Evolutionary conservation across 2,888 invertebrate genomes (phyloP).

Genomic region (Strigamia crassipes): DNA sequence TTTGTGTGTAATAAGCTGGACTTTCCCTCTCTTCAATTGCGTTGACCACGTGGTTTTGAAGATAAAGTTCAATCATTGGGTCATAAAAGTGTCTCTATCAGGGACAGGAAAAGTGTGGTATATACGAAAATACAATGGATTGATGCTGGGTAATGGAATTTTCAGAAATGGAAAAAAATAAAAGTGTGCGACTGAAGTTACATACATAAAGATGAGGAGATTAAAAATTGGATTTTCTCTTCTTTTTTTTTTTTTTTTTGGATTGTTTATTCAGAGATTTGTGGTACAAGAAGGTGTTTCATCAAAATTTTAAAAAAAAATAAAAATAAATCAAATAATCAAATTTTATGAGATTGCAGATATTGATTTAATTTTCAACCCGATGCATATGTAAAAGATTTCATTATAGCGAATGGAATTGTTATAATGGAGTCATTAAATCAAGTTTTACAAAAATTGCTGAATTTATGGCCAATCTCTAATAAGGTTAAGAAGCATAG

Average conservation of each 20-base stretch:
- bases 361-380: neutral
- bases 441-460: neutral
- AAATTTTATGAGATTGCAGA: neutral
- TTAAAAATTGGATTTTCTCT: neutral
- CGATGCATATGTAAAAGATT: neutral
- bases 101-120: slow-evolving; percentile 3
- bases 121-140: slow-evolving; percentile 17
- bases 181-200: neutral
- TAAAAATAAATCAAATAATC: neutral
- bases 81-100: slow-evolving; percentile 9
- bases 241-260: neutral
- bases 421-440: neutral
- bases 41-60: slow-evolving; percentile 30
- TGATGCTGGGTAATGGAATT: slow-evolving; percentile 17
- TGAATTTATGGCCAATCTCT: neutral
- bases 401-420: neutral
- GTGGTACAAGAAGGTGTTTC: neutral
- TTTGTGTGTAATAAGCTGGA: slow-evolving; percentile 30
- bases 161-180: slow-evolving; percentile 11
- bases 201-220: slow-evolving; percentile 27
- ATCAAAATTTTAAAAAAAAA: neutral
- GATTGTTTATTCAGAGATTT: neutral
- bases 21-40: slow-evolving; percentile 21
- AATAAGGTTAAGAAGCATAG: neutral
- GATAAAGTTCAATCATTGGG: slow-evolving; percentile 30